These are phyloP conservation scores for Ligdia adustata DNA, from an alignment of 2,888 invertebrate species.

Conservation along the genomic window DNA sequence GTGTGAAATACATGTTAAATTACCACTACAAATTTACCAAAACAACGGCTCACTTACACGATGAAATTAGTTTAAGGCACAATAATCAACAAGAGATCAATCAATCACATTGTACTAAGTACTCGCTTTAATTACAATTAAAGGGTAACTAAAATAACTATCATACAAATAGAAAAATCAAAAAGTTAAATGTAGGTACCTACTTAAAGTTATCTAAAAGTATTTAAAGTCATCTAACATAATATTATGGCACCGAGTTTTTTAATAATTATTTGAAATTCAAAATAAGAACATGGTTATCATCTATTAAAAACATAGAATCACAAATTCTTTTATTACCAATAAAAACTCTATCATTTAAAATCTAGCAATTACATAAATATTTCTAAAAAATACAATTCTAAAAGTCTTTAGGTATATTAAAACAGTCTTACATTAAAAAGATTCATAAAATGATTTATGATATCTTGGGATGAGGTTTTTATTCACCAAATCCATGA, in stretches of 20 bases:
- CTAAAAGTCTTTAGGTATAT: neutral
- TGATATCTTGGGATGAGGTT: conserved; percentile 19
- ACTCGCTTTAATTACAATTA: conserved; percentile 23
- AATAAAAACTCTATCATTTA: neutral
- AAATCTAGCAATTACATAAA: neutral
- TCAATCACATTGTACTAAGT: conserved; percentile 18
- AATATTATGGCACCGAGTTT: neutral
- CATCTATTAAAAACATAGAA: neutral
- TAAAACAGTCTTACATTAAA: conserved; percentile 10
- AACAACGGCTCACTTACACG: conserved; percentile 18
- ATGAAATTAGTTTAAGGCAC: conserved; percentile 29
- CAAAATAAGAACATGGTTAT: no score
- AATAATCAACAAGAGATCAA: conserved; percentile 31
- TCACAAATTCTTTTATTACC: neutral
- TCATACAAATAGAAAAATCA: neutral
- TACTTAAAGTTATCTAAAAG: no score
- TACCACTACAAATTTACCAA: conserved; percentile 1
- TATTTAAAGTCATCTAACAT: no score
- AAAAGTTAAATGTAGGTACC: neutral
- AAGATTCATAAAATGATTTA: conserved; percentile 17
- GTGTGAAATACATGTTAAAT: conserved; percentile 5
- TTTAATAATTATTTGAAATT: neutral
- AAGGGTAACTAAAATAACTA: conserved; percentile 9
- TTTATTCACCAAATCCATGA: conserved; percentile 21
- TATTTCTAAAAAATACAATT: neutral